phyloP scores from a whole-genome alignment of 2,113 vertebrate species.

The Asarcornis scutulata region DNA sequence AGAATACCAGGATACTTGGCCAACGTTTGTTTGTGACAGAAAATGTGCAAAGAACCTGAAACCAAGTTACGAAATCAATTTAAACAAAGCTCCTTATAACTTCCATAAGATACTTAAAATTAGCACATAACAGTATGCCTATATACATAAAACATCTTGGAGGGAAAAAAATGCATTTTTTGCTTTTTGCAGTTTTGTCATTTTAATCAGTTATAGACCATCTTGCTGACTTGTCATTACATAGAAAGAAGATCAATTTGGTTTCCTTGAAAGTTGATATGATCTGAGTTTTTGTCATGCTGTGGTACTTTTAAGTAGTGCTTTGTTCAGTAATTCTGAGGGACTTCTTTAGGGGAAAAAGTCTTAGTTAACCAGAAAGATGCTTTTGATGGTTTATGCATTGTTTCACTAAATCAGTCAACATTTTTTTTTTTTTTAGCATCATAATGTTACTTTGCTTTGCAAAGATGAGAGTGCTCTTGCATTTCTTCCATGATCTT shows the following conservation, averaged over 20 bases:
- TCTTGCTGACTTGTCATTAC: background rate
- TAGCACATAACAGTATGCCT: background rate
- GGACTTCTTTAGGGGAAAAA: background rate
- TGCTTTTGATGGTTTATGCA: background rate
- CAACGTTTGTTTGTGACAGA: background rate
- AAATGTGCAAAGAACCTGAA: background rate
- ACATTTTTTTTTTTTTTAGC: fast-evolving
- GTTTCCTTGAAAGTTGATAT: background rate
- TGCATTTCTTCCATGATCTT: background rate
- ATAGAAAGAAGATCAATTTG: background rate
- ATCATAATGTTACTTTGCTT: background rate
- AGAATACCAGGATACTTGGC: background rate
- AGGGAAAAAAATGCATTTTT: background rate
- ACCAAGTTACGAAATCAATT: background rate
- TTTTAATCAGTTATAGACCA: background rate
- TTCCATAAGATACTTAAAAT: background rate
- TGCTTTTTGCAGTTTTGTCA: background rate
- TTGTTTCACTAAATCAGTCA: background rate
- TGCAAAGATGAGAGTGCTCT: background rate
- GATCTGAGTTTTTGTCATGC: background rate
- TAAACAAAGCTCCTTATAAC: background rate
- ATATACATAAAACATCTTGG: background rate
- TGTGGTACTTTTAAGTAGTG: background rate
- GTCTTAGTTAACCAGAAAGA: background rate
- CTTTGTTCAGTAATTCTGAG: background rate